These are phyloP conservation scores for Archilochus colubris DNA, from an alignment of 2,113 vertebrate species.

Conservation along the genomic window DNA sequence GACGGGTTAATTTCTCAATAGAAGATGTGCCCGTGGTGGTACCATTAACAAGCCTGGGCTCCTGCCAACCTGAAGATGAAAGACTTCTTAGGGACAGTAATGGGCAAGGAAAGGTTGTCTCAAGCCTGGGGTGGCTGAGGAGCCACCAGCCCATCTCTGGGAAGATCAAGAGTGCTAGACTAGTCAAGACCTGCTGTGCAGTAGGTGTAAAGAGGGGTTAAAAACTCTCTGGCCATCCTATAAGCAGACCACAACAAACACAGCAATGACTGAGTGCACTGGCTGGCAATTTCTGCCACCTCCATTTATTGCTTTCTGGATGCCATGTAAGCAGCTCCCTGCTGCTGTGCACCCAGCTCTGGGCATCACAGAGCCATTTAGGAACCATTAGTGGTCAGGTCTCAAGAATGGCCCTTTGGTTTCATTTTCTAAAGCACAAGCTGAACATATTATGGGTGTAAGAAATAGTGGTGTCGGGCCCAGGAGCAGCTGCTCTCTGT, in stretches of 20 bases:
- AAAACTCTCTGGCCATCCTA: background rate
- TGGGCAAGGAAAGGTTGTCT: background rate
- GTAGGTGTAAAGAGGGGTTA: background rate
- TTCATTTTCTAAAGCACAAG: background rate
- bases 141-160: background rate
- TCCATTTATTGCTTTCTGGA: background rate
- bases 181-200: background rate
- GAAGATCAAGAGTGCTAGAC: too few relatives aligned
- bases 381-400: background rate
- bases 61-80: background rate
- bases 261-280: background rate
- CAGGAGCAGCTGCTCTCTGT: background rate
- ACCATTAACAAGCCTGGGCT: background rate
- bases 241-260: background rate
- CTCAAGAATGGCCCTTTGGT: background rate
- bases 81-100: background rate
- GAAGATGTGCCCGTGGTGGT: background rate
- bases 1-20: background rate
- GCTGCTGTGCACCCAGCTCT: rapidly evolving
- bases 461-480: background rate
- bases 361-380: background rate
- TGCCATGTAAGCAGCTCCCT: background rate
- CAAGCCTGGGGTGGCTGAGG: background rate
- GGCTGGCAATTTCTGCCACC: background rate
- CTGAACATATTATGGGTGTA: background rate